Percentiles rank a stretch among this genome's conserved stretches.
phyloP scores from a whole-genome alignment of 2,797 vertebrate genomes.

The Pelochelys cantorii region DNA sequence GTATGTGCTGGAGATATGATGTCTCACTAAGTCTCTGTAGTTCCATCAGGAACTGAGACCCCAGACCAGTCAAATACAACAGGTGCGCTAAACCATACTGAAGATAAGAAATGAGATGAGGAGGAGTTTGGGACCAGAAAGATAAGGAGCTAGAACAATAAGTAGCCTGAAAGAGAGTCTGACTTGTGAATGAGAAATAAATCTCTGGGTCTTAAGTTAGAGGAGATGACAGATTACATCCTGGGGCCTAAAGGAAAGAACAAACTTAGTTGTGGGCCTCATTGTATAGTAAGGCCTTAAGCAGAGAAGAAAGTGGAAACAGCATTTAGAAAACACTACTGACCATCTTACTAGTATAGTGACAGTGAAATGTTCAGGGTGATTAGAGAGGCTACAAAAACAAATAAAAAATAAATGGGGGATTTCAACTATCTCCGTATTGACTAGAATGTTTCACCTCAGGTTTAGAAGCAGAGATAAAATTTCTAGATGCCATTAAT shows the following conservation, averaged over 20 bases:
- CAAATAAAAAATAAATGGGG: not conserved
- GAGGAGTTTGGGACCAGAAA: not conserved
- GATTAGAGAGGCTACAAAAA: not conserved
- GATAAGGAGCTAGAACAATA: fast-evolving
- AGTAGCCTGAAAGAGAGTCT: not conserved
- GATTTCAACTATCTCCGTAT: not conserved
- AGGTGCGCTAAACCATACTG: not conserved
- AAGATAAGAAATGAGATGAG: not conserved
- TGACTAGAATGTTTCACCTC: not conserved
- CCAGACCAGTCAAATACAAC: not conserved
- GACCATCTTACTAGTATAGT: not conserved
- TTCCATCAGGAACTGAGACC: not conserved
- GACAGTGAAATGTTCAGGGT: not conserved
- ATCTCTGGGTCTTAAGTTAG: not conserved
- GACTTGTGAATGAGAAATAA: not conserved
- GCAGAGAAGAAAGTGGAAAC: fast-evolving
- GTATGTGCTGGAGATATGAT: no score
- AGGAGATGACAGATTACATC: not conserved
- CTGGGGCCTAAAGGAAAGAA: not conserved
- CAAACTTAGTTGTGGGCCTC: not conserved
- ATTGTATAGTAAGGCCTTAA: not conserved
- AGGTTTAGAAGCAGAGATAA: not conserved
- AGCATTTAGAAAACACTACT: not conserved
- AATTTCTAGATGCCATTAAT: not conserved
- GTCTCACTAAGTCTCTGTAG: no score